Evolutionary conservation across 2,797 vertebrate species (phyloP), one percentile per base, ranked within the genome.

Genomic region (Gymnopithys bicolor): DNA sequence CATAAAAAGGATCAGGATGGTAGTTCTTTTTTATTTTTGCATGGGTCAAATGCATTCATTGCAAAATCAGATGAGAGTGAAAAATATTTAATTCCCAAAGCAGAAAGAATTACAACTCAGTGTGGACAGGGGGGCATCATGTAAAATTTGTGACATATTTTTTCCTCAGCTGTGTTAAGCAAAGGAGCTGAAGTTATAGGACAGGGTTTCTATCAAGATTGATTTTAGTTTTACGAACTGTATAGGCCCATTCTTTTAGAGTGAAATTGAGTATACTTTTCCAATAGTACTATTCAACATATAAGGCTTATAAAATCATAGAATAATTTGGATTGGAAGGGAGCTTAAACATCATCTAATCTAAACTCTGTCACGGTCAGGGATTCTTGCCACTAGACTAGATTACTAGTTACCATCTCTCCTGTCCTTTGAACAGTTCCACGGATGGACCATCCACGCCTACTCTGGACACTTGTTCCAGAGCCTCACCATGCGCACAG

Each of bases 341-440:
- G 3, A 19, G 8, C 6, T 52, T 35, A 19, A 64, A 70, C 14
- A 35, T 59, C 45, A 70, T 63, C 17, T 19, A 6, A 4, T 52
- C 15, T 30, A 46, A 10, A 0, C 6, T 9, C n/a, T 71, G 12
- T 15, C 58, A 41, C 27, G 8, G 2, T 1, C 7, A 22, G 0
- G 0, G 21, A 23, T 8, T 35, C 9, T 32, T 41, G 33, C 10
- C 14, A 13, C 30, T 41, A 45, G 33, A 71, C 9, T 19, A 66
- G 21, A 9, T 59, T 59, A 12, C 7, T 59, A 53, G 30, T 53
- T 53, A 19, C 41, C 19, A 5, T n/a, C 28, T 23, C 46, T 56
- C 27, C 28, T 46, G 22, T 13, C 19, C n/a, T 46, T 56, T 56
- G 19, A n/a, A 46, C 8, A 16, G 8, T 46, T 35, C 28, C 10